phyloP scores from a whole-genome alignment of 1,140 invertebrate species.

The Delia radicum region DNA sequence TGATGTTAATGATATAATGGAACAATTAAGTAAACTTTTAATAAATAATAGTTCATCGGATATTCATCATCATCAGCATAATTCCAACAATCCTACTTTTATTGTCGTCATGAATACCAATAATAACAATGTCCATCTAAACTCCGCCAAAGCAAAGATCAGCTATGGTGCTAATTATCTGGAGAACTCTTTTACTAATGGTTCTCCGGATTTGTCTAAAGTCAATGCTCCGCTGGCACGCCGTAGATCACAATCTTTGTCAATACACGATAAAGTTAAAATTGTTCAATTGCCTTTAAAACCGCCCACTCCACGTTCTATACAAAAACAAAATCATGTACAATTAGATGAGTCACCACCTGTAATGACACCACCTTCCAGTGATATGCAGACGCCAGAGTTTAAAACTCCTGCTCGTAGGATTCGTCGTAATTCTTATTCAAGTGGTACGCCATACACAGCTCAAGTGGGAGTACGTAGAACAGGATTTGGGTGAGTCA shows the following conservation, averaged over 20 bases:
- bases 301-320: neutral
- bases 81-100: slow-evolving; percentile 23
- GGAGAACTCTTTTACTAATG: neutral
- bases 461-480: neutral
- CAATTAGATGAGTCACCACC: neutral
- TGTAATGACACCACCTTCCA: neutral
- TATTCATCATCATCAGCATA: too few species aligned
- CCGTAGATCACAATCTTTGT: slow-evolving; percentile 28
- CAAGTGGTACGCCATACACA: slow-evolving; percentile 26
- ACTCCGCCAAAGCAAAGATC: neutral
- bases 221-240: neutral
- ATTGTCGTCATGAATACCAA: slow-evolving; percentile 28
- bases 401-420: slow-evolving; percentile 7
- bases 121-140: neutral
- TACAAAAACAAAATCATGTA: neutral
- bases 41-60: slow-evolving; percentile 9
- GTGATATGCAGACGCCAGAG: slow-evolving; percentile 26
- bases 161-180: neutral
- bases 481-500: neutral
- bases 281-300: slow-evolving; percentile 13
- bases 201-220: slow-evolving; percentile 6
- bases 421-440: slow-evolving; percentile 27
- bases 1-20: slow-evolving; percentile 27
- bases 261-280: slow-evolving; percentile 29
- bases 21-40: slow-evolving; percentile 26